Evolutionary conservation across 2,797 vertebrate genomes (phyloP).

Genomic region (Coccyzus lansbergi): DNA sequence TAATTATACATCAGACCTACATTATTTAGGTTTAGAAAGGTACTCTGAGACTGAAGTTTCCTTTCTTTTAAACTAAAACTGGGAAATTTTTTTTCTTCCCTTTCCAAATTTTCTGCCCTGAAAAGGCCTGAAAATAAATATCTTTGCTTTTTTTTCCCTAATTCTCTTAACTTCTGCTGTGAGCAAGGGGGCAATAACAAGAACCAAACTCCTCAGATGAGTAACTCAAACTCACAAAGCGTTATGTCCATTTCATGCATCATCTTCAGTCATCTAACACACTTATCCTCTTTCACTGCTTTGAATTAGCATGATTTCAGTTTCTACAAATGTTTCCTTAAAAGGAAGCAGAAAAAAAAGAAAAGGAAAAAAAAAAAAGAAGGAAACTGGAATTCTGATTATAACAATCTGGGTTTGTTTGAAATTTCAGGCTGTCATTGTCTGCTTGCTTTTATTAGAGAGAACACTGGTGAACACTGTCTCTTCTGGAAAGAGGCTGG

Average conservation of each 20-base stretch:
- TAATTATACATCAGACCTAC: not conserved
- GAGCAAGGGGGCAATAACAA: not conserved
- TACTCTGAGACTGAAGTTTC: not conserved
- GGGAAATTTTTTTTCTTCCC: not conserved
- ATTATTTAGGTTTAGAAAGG: not conserved
- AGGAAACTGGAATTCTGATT: not conserved
- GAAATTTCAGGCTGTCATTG: not conserved
- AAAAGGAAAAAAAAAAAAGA: not conserved
- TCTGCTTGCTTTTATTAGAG: not conserved
- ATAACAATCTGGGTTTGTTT: not conserved
- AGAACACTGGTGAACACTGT: rapidly evolving
- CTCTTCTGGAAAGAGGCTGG: not conserved
- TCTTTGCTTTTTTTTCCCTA: not conserved
- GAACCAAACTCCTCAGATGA: not conserved
- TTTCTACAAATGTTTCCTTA: not conserved
- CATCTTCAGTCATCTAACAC: not conserved
- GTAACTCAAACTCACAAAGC: not conserved
- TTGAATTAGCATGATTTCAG: not conserved
- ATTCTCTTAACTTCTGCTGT: not conserved
- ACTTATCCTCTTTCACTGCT: not conserved
- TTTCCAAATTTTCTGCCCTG: not conserved
- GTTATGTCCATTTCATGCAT: rapidly evolving
- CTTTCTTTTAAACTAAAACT: not conserved
- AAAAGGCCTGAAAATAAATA: not conserved
- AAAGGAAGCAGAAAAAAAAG: not conserved